These are phyloP conservation scores for Elymnias hypermnestra DNA, from an alignment of 1,140 invertebrate species.

Conservation along the genomic window DNA sequence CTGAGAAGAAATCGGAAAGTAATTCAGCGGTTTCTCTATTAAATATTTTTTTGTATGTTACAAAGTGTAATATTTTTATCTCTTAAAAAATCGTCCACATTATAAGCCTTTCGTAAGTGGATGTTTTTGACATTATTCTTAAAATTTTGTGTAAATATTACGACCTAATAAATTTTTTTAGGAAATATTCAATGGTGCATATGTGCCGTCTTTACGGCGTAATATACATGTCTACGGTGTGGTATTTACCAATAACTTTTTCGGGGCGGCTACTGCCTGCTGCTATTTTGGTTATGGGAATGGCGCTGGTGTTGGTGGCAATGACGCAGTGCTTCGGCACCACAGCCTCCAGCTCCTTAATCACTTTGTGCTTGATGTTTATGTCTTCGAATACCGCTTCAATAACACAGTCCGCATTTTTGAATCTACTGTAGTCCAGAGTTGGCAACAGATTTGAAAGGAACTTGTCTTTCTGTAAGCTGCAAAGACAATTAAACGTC, in stretches of 20 bases:
- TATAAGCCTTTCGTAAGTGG: too few relatives aligned
- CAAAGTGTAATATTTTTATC: too few relatives aligned
- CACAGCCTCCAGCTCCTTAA: slow-evolving; percentile 95
- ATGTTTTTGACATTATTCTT: too few relatives aligned
- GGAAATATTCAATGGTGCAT: too few relatives aligned
- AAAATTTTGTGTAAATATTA: too few relatives aligned
- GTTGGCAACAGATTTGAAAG: slow-evolving; percentile 89
- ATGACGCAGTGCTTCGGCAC: slow-evolving; percentile 94
- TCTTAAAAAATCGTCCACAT: too few relatives aligned
- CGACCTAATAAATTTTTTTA: too few relatives aligned
- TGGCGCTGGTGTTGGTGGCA: slow-evolving; percentile 98
- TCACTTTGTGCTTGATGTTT: slow-evolving; percentile 96
- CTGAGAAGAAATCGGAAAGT: too few relatives aligned
- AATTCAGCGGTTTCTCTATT: too few relatives aligned
- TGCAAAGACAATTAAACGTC: slow-evolving; percentile 39
- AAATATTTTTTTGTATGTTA: too few relatives aligned
- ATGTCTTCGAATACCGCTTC: slow-evolving; percentile 99
- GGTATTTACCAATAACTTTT: slow-evolving; percentile 88
- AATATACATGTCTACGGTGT: too few relatives aligned
- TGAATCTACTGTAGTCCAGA: slow-evolving; percentile 91
- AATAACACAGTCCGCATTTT: slow-evolving; percentile 95
- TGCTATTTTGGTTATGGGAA: slow-evolving; percentile 97
- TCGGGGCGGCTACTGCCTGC: slow-evolving; percentile 94
- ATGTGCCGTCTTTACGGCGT: too few relatives aligned
- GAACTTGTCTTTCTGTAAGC: slow-evolving; percentile 87